Evolutionary conservation across 2,113 vertebrate species (phyloP).

Genomic region (Pogonocichla stellata): DNA sequence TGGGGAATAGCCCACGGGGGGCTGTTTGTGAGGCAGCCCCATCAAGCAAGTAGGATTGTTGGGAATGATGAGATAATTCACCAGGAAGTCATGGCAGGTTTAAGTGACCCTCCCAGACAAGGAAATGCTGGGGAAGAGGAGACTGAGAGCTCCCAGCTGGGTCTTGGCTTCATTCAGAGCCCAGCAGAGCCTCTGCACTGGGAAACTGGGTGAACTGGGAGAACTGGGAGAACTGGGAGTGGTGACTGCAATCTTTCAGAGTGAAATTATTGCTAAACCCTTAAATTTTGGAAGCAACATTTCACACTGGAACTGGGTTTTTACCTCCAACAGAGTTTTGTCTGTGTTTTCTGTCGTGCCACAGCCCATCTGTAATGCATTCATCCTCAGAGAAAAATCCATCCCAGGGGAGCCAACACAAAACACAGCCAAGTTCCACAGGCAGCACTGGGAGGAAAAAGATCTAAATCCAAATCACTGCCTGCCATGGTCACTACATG

Average conservation of each 20-base stretch:
- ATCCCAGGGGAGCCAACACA: not conserved
- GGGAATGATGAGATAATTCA: constrained; percentile 63
- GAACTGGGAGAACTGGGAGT: not conserved
- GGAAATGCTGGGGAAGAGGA: not conserved
- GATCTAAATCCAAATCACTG: not conserved
- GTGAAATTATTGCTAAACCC: not conserved
- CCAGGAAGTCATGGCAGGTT: constrained; percentile 11
- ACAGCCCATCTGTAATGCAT: constrained; percentile 19
- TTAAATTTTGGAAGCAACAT: not conserved
- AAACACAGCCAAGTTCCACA: not conserved
- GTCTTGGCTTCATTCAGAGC: not conserved
- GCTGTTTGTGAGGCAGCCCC: constrained; percentile 28
- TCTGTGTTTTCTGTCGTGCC: not conserved
- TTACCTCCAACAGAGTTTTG: not conserved
- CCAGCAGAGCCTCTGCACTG: not conserved
- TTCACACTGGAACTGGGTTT: not conserved
- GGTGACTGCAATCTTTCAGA: accelerated
- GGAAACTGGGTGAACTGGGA: not conserved
- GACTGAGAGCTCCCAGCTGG: not conserved
- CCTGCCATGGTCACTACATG: not conserved
- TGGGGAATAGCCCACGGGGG: constrained; percentile 5
- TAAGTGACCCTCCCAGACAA: not conserved
- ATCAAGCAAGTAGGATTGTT: constrained; percentile 25
- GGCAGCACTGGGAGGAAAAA: not conserved
- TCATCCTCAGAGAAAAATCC: constrained; percentile 14